Evolutionary conservation across 2,113 vertebrate species (phyloP), one percentile per base, ranked within the genome.

Genomic region (Spermophilus dauricus): DNA sequence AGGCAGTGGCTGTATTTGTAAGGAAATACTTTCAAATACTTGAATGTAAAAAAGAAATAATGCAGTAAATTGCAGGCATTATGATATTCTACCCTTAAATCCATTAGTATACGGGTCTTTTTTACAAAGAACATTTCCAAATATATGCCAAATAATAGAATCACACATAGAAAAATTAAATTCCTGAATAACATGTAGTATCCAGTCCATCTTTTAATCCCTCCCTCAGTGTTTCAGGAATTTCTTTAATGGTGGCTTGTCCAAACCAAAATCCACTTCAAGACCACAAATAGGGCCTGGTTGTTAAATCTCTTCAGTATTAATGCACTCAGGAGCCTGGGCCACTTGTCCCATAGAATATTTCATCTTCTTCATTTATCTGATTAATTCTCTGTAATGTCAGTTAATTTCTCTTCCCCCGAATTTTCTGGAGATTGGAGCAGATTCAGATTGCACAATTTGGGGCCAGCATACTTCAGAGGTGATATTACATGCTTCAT

Each of bases 1-100:
- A 10, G 11, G 8, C 45, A 75, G n/a, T 51, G 22, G 5, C 2
- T 84, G 17, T 84, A 34, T 84, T 92, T 94, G 14, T 81, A 95
- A 94, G 65, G 26, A 89, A 94, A 92, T 45, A 80, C 11, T 87
- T 91, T 56, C n/a, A 87, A 53, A 69, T 56, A 53, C 17, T 87
- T 94, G 51, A 73, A 4, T 80, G 30, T 96, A 83, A 96, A 83
- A 83, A 96, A 83, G 18, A 91, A 75, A 77, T 32, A 87, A 88
- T 48, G 81, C 2, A 76, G 67, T 85, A 84, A 94, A 69, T 48
- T 94, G 51, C 10, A 80, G 6, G 12, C 42, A 61, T 91, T 81
- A 69, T 82, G 37, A 48, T 84, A 92, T 72, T 76, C 26, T 39
- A 76, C 34, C 42, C 28, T 90, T 82, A 92, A 63, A 8, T 92